Base-by-base conservation (phyloP, 2,797 vertebrate species). In the Sternotherus odoratus region DNA sequence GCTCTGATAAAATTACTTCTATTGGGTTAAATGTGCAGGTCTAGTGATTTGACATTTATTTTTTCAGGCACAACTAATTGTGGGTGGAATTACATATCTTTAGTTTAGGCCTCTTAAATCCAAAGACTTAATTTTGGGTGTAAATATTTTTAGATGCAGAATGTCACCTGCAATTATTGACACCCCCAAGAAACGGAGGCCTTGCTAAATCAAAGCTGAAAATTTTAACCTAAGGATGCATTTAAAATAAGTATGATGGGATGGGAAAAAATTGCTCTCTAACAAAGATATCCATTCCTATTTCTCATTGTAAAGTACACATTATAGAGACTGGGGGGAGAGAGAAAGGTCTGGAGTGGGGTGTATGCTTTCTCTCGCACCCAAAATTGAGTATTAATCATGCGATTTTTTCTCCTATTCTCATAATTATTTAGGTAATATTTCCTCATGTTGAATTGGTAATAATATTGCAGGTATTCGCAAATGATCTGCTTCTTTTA, bases 171-270 rank as follows among this genome's bases (percentile, higher is more conserved):
- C 2, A 39, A 33, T n/a, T 0, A 82, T 80, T 89, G 87, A 49
- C n/a, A 28, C 30, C 10, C 13, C 6, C 30, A 26, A 3, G 10
- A 15, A 79, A 30, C 36, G 2, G 15, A 63, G 33, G 12, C 4
- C 3, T 3, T 77, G 75, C 16, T 13, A 91, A 87, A 69, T 80
- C 17, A 56, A 5, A 85, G 54, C 3, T 33, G 57, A 69, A 91
- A 63, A 53, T 2, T 39, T 66, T n/a, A 69, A 69, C 39, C 6
- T 33, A 50, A 83, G 53, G 12, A n/a, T 28, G 3, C 6, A 0
- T 82, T 87, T 87, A 69, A 74, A 92, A 53, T 51, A 84, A 17
- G 16, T 11, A 72, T 6, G 28, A 60, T 66, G 50, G 82, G 85
- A 60, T 0, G 0, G 66, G n/a, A n/a, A 91, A 83, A 30, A 49